phyloP scores from a whole-genome alignment of 2,113 vertebrate species.

The Myiozetetes cayanensis region DNA sequence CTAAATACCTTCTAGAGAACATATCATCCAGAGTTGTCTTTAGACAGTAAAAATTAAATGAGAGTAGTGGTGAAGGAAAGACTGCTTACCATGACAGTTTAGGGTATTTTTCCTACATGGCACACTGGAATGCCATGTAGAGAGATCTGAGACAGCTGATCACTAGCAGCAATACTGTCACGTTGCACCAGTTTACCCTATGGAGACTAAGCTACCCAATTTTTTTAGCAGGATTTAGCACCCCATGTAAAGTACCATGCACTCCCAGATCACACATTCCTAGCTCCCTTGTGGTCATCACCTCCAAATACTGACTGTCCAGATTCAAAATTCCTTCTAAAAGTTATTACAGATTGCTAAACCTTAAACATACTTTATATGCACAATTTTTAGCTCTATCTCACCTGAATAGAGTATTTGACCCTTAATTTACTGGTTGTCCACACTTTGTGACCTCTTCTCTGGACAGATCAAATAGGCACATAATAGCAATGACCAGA shows the following conservation, averaged over 20 bases:
- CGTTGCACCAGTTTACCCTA: accelerated
- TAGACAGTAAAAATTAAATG: background rate
- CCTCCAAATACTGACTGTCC: background rate
- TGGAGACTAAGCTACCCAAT: background rate
- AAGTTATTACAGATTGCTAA: background rate
- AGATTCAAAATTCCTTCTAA: background rate
- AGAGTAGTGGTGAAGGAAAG: background rate
- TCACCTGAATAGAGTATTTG: background rate
- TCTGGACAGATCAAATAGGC: background rate
- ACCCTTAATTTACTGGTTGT: background rate
- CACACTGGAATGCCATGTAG: background rate
- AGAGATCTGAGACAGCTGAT: background rate
- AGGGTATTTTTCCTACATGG: background rate
- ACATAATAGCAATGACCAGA: background rate
- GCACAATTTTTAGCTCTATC: background rate
- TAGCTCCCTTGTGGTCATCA: background rate
- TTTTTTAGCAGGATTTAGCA: background rate
- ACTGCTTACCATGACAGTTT: background rate
- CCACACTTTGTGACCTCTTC: background rate
- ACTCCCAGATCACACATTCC: background rate
- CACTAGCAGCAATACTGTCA: background rate
- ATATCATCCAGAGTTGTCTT: background rate
- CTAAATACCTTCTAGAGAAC: background rate
- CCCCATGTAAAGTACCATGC: background rate
- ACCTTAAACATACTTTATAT: background rate